These are phyloP conservation scores for Lissocephala sabroskyi DNA, from an alignment of 2,888 invertebrate genomes.

Conservation along the genomic window DNA sequence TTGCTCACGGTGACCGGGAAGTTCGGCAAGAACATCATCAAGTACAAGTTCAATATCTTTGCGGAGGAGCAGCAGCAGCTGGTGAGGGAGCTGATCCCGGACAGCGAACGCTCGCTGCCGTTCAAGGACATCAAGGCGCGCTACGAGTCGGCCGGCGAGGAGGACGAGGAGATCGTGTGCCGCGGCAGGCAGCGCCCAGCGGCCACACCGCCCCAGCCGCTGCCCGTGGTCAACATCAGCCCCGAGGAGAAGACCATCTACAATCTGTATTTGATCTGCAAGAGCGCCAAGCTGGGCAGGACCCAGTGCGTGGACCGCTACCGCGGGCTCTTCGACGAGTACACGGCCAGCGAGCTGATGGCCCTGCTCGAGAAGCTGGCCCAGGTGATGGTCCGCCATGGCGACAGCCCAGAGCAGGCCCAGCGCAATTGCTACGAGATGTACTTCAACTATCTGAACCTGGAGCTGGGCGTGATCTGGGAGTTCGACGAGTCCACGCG, in stretches of 20 bases:
- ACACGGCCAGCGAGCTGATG: slow-evolving; percentile 69
- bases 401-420: slow-evolving; percentile 64
- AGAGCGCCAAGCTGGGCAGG: slow-evolving; percentile 70
- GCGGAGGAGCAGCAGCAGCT: slow-evolving; percentile 70
- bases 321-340: slow-evolving; percentile 70
- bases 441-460: slow-evolving; percentile 72
- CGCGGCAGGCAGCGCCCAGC: slow-evolving; percentile 30
- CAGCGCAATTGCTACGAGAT: slow-evolving; percentile 70
- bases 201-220: slow-evolving; percentile 7
- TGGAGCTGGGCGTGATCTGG: slow-evolving; percentile 72
- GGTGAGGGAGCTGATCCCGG: slow-evolving; percentile 69
- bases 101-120: slow-evolving; percentile 66
- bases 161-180: slow-evolving; percentile 68
- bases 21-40: slow-evolving; percentile 72
- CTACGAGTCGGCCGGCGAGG: slow-evolving; percentile 47
- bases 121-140: slow-evolving; percentile 69
- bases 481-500: slow-evolving; percentile 70
- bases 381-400: slow-evolving; percentile 69
- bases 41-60: slow-evolving; percentile 72
- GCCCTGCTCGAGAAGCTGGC: slow-evolving; percentile 65
- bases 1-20: slow-evolving; percentile 72
- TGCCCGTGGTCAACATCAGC: slow-evolving; percentile 51
- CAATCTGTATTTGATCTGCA: slow-evolving; percentile 70
- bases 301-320: slow-evolving; percentile 70
- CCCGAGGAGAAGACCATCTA: slow-evolving; percentile 72